These are phyloP conservation scores for Rhagonycha lutea DNA, from an alignment of 2,888 invertebrate species.

Conservation along the genomic window DNA sequence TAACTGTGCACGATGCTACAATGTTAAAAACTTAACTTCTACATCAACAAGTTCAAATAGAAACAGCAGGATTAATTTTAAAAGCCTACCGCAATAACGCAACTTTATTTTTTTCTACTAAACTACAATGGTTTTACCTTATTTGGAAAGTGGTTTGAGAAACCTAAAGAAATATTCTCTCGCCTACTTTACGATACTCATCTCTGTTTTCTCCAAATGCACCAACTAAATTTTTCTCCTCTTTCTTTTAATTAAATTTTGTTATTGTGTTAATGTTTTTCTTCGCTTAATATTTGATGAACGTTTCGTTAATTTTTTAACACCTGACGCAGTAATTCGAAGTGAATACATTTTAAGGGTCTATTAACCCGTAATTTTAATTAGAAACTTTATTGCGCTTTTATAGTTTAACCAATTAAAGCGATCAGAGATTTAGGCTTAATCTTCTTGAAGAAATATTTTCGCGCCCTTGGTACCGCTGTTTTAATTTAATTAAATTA, in stretches of 20 bases:
- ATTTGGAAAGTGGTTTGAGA: constrained; percentile 8
- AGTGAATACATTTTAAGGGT: neutral
- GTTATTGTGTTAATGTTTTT: neutral
- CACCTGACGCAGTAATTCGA: neutral
- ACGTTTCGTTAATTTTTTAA: neutral
- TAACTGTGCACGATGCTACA: neutral
- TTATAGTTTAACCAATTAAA: neutral
- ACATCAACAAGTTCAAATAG: constrained; percentile 14
- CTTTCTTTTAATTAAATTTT: neutral
- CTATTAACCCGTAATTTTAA: neutral
- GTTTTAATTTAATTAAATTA: neutral
- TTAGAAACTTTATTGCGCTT: neutral
- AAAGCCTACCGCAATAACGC: constrained; percentile 7
- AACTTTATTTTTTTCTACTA: constrained; percentile 14
- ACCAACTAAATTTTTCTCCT: neutral
- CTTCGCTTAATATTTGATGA: neutral
- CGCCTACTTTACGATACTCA: constrained; percentile 16
- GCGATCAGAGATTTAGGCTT: neutral
- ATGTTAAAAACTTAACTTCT: neutral
- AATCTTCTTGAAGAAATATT: neutral
- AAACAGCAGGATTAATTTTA: constrained; percentile 17
- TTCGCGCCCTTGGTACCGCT: neutral
- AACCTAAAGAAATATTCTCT: constrained; percentile 12
- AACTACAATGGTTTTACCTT: constrained; percentile 9
- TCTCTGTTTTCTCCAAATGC: constrained; percentile 5